Evolutionary conservation across 1,140 invertebrate genomes (phyloP), one percentile per base, ranked within the genome.

Genomic region (Pogonognathellus flavescens): DNA sequence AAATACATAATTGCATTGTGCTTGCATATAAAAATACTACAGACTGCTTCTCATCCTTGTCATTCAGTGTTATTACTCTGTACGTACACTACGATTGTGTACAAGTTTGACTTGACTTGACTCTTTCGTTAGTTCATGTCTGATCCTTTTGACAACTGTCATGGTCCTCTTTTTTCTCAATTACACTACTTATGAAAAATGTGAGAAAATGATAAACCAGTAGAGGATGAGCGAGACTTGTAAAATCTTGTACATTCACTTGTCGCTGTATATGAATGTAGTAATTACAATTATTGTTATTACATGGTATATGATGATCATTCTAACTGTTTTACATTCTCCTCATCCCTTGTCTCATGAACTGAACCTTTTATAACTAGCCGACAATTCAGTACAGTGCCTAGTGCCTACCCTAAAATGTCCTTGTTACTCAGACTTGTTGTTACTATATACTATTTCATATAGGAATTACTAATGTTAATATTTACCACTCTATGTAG

Each of bases 71-170:
- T 25, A 66, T 66, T 66, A 66, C 62, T 13, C 1, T 41, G 31
- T 41, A 41, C 31, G n/a, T n/a, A 22, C 60, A 60, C 22, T 60
- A 60, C 59, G 18, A 22, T 62, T 22, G 60, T 62, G 20, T 18
- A 66, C 62, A 14, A 25, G 10, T 6, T 25, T 66, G 62, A 66
- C 59, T 60, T 55, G 76, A 80, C 41, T 80, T 80, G 72, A 80
- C 81, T 60, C n/a, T n/a, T n/a, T n/a, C n/a, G n/a, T 83, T 50
- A 41, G n/a, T 20, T 62, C 60, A 62, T 83, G 55, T 31, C 50
- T 72, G 83, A 84, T 76, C 53, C 57, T 80, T n/a, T n/a, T 84
- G 84, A 84, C 84, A 85, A 85, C 84, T 85, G 84, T 85, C 84
- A 82, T 22, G 84, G 52, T 85, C 70, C 57, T 76, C 80, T 31